Percentiles rank a stretch among this genome's conserved stretches.
Evolutionary conservation across 2,888 invertebrate species (phyloP).

Genomic region (Onchidella celtica): DNA sequence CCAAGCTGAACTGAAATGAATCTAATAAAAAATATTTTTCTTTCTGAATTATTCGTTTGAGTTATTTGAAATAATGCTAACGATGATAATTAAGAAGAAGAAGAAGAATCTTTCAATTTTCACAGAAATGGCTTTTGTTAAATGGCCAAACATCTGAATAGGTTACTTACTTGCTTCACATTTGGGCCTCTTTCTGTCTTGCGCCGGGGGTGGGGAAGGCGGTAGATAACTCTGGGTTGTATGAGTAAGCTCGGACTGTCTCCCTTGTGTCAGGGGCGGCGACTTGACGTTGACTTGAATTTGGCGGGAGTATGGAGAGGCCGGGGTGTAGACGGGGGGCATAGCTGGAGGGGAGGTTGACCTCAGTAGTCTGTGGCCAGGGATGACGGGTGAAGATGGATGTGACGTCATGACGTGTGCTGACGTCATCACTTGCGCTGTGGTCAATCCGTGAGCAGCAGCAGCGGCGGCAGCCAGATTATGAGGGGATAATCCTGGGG

Average conservation of each 20-base stretch:
- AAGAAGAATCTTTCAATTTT: too few species aligned
- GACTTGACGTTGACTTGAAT: conserved; percentile 7
- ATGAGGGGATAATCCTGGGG: conserved; percentile 2
- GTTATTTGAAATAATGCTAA: too few species aligned
- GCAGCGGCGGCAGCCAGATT: conserved; percentile 45
- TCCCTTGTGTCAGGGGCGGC: not conserved
- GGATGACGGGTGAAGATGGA: conserved; percentile 9
- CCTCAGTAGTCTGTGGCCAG: conserved; percentile 12
- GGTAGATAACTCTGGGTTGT: not conserved
- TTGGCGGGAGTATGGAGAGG: conserved; percentile 17
- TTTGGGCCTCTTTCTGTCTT: conserved; percentile 23
- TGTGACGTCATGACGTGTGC: conserved; percentile 42
- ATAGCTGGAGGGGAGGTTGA: conserved; percentile 31
- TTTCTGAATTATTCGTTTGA: too few species aligned
- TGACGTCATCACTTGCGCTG: conserved; percentile 47
- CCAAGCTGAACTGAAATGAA: too few species aligned
- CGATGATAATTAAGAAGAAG: too few species aligned
- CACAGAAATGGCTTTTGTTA: too few species aligned
- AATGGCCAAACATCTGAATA: too few species aligned
- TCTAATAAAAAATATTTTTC: too few species aligned
- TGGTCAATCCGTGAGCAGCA: conserved; percentile 50
- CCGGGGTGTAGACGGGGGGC: not conserved
- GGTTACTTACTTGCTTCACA: conserved; percentile 40
- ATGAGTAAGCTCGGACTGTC: not conserved
- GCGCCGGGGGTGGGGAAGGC: not conserved